These are phyloP conservation scores for Heteronetta atricapilla DNA, from an alignment of 2,113 vertebrate genomes.

Conservation along the genomic window DNA sequence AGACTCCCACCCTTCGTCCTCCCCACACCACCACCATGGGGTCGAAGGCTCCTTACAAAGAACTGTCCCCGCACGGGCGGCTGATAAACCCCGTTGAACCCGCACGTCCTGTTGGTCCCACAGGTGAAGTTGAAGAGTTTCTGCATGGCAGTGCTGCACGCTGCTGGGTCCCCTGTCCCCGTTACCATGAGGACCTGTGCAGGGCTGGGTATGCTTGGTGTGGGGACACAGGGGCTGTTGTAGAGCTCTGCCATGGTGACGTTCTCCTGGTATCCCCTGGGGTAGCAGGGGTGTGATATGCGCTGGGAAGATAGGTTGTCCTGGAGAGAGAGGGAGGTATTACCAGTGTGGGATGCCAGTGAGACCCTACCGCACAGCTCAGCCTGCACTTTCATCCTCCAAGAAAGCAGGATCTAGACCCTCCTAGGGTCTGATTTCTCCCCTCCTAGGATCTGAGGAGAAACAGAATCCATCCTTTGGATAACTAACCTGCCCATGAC, in stretches of 20 bases:
- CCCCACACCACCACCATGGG: accelerated
- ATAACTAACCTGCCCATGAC: background rate
- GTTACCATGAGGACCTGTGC: constrained; percentile 25
- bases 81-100: constrained; percentile 77
- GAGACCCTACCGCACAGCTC: background rate
- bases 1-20: background rate
- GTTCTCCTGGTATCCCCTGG: constrained; percentile 47
- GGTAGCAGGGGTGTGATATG: constrained; percentile 76
- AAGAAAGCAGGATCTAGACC: background rate
- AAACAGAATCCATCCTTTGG: background rate
- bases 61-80: constrained; percentile 75
- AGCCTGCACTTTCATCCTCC: background rate
- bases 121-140: constrained; percentile 73
- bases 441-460: background rate
- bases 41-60: constrained; percentile 60
- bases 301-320: background rate
- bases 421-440: background rate
- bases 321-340: background rate
- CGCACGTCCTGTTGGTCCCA: constrained; percentile 40
- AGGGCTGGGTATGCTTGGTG: background rate
- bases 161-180: constrained; percentile 60
- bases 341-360: background rate
- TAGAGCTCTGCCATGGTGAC: constrained; percentile 41
- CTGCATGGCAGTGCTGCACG: constrained; percentile 51
- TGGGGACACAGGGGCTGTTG: constrained; percentile 65